Conservation (phyloP, 2,113 vertebrate species). For the Grammomys dolichurus region DNA sequence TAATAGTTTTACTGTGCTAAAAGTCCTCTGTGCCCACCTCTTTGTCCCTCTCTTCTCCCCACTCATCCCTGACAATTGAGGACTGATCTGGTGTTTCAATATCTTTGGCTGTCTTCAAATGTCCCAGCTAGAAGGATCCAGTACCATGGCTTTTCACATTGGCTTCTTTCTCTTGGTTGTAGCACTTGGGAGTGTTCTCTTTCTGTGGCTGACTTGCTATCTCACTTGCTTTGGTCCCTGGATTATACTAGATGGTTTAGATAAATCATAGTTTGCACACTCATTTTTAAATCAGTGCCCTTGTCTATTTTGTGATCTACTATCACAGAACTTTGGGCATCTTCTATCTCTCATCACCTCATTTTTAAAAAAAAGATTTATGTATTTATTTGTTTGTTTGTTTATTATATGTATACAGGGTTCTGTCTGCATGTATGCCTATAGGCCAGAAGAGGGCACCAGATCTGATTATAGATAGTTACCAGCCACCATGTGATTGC, state of each 20-base stretch:
- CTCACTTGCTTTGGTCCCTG: conserved; percentile 19
- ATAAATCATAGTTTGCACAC: not conserved
- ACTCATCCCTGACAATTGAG: not conserved
- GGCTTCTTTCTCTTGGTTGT: not conserved
- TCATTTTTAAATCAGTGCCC: not conserved
- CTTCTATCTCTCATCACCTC: not conserved
- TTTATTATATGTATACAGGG: too few species aligned
- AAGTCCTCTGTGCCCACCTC: not conserved
- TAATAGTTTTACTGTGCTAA: not conserved
- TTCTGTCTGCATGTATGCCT: too few species aligned
- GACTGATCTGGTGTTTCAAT: not conserved
- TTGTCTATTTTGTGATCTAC: not conserved
- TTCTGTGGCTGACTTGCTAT: not conserved
- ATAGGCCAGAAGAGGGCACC: too few species aligned
- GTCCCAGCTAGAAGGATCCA: not conserved
- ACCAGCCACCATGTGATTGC: too few species aligned
- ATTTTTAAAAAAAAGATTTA: too few species aligned
- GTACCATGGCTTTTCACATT: not conserved
- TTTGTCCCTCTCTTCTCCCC: not conserved
- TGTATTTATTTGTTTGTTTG: too few species aligned
- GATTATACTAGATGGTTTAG: not conserved
- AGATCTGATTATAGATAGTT: too few species aligned
- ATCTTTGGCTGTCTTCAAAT: not conserved
- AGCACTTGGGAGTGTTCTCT: not conserved
- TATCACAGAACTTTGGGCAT: not conserved